A percentile compares a stretch with the other conserved stretches of the same genome.
Evolutionary conservation across 2,113 vertebrate genomes (phyloP).

Genomic region (Tyto alba): DNA sequence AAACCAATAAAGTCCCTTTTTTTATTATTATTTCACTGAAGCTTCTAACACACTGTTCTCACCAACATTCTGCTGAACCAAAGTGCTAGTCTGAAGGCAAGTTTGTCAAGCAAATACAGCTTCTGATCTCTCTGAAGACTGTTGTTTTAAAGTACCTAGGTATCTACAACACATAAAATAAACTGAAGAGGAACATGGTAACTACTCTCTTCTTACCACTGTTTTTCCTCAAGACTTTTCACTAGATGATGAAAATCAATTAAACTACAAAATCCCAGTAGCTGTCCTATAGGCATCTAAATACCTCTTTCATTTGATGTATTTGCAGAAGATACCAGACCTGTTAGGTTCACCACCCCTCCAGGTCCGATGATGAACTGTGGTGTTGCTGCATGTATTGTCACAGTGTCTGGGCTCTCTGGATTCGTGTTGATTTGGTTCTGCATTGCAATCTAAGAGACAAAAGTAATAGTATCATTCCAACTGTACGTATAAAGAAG

Average conservation of each 20-base stretch:
- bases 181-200: neutral
- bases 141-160: neutral
- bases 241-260: conserved; percentile 14
- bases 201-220: conserved; percentile 43
- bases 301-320: conserved; percentile 64
- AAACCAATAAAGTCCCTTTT: neutral
- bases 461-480: neutral
- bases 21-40: neutral
- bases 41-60: neutral
- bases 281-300: conserved; percentile 52
- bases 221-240: conserved; percentile 27
- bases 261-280: conserved; percentile 42
- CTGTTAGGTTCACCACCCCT: conserved; percentile 86
- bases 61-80: neutral
- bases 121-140: neutral
- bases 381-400: conserved; percentile 81
- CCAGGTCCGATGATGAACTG: conserved; percentile 89
- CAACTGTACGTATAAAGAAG: neutral
- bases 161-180: neutral
- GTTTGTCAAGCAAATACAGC: neutral
- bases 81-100: neutral
- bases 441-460: conserved; percentile 84
- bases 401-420: conserved; percentile 86
- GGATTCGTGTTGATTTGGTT: conserved; percentile 90
- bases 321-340: conserved; percentile 77